Percentiles rank a stretch among this genome's conserved stretches.
These are phyloP conservation scores for Acanthisitta chloris DNA, from an alignment of 2,113 vertebrate species.

Conservation along the genomic window DNA sequence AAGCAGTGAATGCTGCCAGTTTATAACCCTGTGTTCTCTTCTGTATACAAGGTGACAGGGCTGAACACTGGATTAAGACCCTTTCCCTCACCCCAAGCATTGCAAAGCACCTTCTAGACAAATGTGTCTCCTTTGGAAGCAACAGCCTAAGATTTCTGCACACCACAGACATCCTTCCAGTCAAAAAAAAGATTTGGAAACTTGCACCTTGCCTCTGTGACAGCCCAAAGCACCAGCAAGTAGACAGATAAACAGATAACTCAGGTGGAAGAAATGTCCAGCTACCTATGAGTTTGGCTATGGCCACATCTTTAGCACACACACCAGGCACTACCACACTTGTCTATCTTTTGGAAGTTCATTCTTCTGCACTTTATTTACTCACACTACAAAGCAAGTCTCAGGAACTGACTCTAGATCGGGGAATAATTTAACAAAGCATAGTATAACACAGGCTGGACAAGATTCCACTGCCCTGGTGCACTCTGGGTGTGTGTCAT, in stretches of 20 bases:
- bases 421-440: neutral
- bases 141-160: neutral
- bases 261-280: neutral
- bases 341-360: neutral
- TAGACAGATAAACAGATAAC: neutral
- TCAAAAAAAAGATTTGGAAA: neutral
- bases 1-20: neutral
- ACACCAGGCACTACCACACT: neutral
- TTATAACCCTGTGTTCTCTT: neutral
- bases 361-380: neutral
- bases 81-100: neutral
- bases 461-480: neutral
- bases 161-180: neutral
- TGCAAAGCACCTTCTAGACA: neutral
- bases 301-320: neutral
- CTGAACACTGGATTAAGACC: neutral
- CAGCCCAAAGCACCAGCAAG: neutral
- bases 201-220: neutral
- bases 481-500: no score
- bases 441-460: neutral
- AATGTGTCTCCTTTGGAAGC: neutral
- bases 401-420: neutral
- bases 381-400: neutral
- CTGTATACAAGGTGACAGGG: neutral
- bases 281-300: neutral